phyloP scores from a whole-genome alignment of 2,888 invertebrate genomes.

The Drosophila multiciliata region DNA sequence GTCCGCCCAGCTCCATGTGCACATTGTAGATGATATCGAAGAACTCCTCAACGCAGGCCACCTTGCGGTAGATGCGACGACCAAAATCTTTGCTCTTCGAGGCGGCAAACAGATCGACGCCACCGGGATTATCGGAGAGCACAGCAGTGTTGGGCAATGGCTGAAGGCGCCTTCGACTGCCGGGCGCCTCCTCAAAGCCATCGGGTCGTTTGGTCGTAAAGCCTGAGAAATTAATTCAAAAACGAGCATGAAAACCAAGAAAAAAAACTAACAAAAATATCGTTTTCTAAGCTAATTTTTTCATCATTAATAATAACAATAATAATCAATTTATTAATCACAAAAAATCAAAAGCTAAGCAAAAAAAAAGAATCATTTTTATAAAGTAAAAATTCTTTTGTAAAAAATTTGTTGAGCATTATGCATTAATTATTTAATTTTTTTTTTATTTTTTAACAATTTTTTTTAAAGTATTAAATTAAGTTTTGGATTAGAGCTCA shows the following conservation, averaged over 20 bases:
- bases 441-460: neutral
- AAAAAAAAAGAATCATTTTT: neutral
- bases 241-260: neutral
- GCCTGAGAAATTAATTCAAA: constrained; percentile 56
- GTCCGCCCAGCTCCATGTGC: constrained; percentile 96
- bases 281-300: neutral
- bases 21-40: constrained; percentile 98
- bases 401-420: neutral
- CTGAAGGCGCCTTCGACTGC: constrained; percentile 71
- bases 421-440: neutral
- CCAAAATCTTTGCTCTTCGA: constrained; percentile 88
- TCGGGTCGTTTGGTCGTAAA: constrained; percentile 84
- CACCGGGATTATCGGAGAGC: constrained; percentile 81
- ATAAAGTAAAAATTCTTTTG: neutral
- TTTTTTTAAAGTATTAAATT: neutral
- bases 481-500: neutral
- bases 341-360: neutral
- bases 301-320: neutral
- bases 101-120: constrained; percentile 83
- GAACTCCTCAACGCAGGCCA: constrained; percentile 98
- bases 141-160: constrained; percentile 73
- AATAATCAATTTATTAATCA: neutral
- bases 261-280: neutral
- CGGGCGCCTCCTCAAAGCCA: constrained; percentile 81
- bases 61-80: constrained; percentile 93